Conservation (phyloP, 2,797 vertebrate species). For the Aphelocoma californica region DNA sequence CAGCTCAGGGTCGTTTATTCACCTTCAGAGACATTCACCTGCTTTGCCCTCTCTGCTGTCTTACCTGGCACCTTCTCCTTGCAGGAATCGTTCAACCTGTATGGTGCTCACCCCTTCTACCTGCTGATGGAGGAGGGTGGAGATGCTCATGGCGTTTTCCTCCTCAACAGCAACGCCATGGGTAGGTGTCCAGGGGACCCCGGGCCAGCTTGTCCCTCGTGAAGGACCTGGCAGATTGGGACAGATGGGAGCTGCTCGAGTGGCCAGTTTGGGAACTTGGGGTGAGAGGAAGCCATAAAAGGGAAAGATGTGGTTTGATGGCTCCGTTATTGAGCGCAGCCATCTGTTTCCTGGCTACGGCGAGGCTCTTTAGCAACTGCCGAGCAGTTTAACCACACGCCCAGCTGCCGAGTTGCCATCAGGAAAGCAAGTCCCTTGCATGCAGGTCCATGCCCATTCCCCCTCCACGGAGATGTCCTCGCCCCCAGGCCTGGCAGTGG, state of each 20-base stretch:
- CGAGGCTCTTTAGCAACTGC: constrained; percentile 61
- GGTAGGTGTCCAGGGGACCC: constrained; percentile 69
- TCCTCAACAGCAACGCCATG: constrained; percentile 83
- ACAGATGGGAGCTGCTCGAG: neutral
- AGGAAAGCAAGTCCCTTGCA: neutral
- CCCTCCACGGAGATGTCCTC: neutral
- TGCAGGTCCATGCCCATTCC: neutral
- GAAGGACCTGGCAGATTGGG: neutral
- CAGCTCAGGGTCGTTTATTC: neutral
- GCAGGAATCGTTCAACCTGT: constrained; percentile 86
- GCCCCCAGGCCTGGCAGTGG: rapidly evolving
- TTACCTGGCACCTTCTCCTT: neutral
- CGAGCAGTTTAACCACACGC: constrained; percentile 60
- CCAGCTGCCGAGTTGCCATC: neutral
- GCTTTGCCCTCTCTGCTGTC: neutral
- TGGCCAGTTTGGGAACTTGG: neutral
- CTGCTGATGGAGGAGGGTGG: constrained; percentile 83
- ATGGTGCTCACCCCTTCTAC: constrained; percentile 89
- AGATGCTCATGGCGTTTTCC: constrained; percentile 73
- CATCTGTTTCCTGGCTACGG: constrained; percentile 71
- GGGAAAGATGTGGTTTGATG: constrained; percentile 54
- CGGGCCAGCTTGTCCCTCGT: neutral
- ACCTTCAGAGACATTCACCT: rapidly evolving
- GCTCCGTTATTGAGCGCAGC: constrained; percentile 22
- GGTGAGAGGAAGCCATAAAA: neutral